These are phyloP conservation scores for Strigops habroptila DNA, from an alignment of 2,113 vertebrate genomes.

Conservation along the genomic window DNA sequence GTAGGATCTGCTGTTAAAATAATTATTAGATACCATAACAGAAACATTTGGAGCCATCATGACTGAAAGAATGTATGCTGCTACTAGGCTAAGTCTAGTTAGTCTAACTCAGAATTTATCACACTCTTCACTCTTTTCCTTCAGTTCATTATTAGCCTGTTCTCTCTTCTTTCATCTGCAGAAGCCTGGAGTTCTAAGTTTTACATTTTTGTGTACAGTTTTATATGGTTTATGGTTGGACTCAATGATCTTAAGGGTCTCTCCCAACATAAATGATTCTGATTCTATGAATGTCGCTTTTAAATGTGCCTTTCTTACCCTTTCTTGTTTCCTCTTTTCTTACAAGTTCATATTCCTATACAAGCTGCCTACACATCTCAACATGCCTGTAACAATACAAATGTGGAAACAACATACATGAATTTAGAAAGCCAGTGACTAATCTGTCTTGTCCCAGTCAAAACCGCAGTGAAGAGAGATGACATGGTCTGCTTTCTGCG, in stretches of 20 bases:
- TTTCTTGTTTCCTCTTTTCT: background rate
- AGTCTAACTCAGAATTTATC: background rate
- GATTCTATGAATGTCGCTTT: background rate
- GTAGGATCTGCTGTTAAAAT: background rate
- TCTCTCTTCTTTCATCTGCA: background rate
- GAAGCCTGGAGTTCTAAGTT: background rate
- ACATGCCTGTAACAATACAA: background rate
- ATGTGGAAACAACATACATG: background rate
- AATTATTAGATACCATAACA: background rate
- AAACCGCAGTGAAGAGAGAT: background rate
- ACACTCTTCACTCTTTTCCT: background rate
- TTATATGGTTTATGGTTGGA: background rate
- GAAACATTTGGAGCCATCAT: background rate
- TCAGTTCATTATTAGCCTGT: background rate
- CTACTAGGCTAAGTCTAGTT: background rate
- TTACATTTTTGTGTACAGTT: background rate
- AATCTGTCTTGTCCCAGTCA: background rate
- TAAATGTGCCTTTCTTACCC: background rate
- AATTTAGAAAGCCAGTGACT: background rate
- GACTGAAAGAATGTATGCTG: background rate
- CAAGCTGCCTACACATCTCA: background rate
- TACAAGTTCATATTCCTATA: background rate
- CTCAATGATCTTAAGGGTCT: background rate
- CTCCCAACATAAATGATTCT: background rate
- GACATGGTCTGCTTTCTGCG: background rate